Percentiles rank a stretch among this genome's conserved stretches.
These are phyloP conservation scores for Mormoops blainvillei DNA, from an alignment of 2,113 vertebrate species.

Conservation along the genomic window DNA sequence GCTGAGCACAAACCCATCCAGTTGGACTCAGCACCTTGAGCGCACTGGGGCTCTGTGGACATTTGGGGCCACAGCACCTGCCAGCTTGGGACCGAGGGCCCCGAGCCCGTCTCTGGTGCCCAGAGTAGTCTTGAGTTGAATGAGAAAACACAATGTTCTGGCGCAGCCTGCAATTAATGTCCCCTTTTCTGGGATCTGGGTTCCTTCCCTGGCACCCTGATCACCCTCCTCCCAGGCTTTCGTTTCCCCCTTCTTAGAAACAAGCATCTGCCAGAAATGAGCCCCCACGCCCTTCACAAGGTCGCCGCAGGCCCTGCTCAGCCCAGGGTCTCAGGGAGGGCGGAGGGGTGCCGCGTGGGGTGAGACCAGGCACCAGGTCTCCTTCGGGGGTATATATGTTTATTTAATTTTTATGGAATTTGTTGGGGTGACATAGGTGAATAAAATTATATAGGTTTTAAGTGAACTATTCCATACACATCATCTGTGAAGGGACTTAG, in stretches of 20 bases:
- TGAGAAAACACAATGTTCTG: background rate
- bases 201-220: background rate
- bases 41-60: no score
- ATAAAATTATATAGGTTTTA: no score
- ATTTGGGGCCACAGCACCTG: no score
- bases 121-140: background rate
- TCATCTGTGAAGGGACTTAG: background rate
- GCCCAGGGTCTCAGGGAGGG: background rate
- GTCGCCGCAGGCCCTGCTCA: background rate
- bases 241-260: background rate
- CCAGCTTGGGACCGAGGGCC: no score
- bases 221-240: no score
- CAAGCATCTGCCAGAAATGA: background rate
- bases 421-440: background rate
- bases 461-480: background rate
- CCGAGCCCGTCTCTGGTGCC: no score
- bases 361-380: background rate
- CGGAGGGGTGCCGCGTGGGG: background rate
- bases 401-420: background rate
- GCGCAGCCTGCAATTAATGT: background rate
- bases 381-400: background rate
- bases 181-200: background rate
- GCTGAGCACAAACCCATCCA: background rate
- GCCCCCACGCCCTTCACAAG: background rate
- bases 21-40: background rate